Evolutionary conservation across 2,113 vertebrate species (phyloP).

Genomic region (Colinus virginianus): DNA sequence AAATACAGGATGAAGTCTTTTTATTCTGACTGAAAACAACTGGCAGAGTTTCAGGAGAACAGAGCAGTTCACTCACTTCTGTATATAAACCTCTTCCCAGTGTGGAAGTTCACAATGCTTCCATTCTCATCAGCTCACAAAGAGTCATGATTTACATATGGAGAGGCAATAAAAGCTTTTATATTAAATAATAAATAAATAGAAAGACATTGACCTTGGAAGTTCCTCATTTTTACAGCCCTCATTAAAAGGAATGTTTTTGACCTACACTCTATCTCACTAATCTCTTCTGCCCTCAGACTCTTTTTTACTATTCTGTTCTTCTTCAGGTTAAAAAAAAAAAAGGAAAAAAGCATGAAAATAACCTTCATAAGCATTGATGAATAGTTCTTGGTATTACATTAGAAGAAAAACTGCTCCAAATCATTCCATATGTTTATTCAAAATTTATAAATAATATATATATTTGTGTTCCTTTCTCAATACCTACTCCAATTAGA

Average conservation of each 20-base stretch:
- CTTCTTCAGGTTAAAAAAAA: slow-evolving; percentile 6
- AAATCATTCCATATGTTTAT: neutral
- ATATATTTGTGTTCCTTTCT: neutral
- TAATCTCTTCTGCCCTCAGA: neutral
- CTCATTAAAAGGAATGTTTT: neutral
- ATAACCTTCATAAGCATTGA: neutral
- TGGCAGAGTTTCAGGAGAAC: neutral
- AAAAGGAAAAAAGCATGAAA: neutral
- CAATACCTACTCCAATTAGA: neutral
- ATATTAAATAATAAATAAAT: neutral
- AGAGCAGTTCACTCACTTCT: neutral
- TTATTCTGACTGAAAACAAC: neutral
- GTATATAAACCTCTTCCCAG: neutral
- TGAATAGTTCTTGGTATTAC: neutral
- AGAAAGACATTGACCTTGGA: neutral
- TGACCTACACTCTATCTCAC: neutral
- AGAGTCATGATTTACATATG: neutral
- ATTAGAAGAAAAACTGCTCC: neutral
- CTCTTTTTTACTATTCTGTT: neutral
- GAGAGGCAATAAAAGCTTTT: neutral
- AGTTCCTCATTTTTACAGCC: neutral
- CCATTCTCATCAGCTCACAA: neutral
- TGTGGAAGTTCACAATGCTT: neutral
- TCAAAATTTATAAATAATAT: neutral
- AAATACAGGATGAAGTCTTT: neutral